Evolutionary conservation across 2,113 vertebrate species (phyloP).

Genomic region (Meleagris gallopavo): DNA sequence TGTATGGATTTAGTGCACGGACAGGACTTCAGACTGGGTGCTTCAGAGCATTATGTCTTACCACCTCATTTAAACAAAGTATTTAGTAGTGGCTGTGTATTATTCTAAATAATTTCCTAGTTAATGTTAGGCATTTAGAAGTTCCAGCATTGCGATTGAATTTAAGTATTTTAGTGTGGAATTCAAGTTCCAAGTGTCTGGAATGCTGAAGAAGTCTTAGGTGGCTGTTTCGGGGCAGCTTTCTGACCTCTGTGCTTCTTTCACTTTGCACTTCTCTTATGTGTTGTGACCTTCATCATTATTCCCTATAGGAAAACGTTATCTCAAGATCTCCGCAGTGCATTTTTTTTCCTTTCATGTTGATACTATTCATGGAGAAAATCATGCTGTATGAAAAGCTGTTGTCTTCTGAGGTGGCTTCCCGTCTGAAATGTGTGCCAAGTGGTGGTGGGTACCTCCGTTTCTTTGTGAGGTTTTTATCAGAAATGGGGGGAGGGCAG

Average conservation of each 20-base stretch:
- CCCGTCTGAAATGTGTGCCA: neutral
- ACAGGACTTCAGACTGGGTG: neutral
- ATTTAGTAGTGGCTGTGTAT: neutral
- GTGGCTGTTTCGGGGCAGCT: neutral
- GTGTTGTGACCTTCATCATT: neutral
- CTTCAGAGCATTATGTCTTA: accelerated
- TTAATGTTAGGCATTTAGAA: neutral
- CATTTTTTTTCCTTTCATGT: neutral
- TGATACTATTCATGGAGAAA: neutral
- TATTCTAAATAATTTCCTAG: neutral
- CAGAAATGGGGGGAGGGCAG: neutral
- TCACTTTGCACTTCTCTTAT: neutral
- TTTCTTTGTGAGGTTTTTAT: slow-evolving; percentile 32
- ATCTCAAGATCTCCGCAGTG: neutral
- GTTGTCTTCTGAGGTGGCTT: neutral
- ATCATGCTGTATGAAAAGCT: neutral
- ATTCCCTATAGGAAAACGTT: neutral
- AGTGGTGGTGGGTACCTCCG: neutral
- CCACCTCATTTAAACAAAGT: neutral
- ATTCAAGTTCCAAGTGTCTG: neutral
- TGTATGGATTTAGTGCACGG: neutral
- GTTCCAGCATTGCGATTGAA: neutral
- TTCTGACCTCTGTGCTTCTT: neutral
- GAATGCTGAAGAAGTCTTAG: neutral
- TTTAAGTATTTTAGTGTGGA: neutral